Evolutionary conservation across 2,888 invertebrate species (phyloP), one percentile per base, ranked within the genome.

Genomic region (Drosophila yooni): DNA sequence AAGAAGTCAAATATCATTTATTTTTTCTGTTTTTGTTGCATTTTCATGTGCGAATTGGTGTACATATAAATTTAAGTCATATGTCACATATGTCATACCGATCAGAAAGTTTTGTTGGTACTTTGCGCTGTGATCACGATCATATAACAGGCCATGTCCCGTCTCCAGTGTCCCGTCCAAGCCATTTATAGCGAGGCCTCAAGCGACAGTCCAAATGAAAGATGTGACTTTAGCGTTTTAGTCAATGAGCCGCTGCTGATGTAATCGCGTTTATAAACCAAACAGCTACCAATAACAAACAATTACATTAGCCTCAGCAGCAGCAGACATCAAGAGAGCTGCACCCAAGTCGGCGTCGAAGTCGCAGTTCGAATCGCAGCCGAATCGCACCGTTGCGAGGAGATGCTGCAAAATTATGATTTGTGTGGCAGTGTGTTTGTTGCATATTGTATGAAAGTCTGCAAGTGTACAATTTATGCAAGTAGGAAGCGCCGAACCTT

Each of bases 251-350:
- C 54, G 64, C 21, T 50, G 85, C 85, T 84, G 86, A 89, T 90
- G 84, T 85, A 84, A 84, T 84, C 76, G 80, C 74, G 71, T 67
- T 74, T 69, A 82, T 82, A 88, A 88, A 65, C 57, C 88, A 74
- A 85, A 69, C 74, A 85, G 70, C 61, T 68, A 58, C 63, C 82
- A 79, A 79, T 79, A 77, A 68, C 75, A 88, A 85, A 89, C 84
- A 85, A 88, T 85, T 89, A 88, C 77, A 68, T 63, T 43, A 61
- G 65, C 53, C 62, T 10, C 31, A 38, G 38, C 69, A 79, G 40
- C 61, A 48, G 50, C 67, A 53, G 59, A 63, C 34, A 38, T 31
- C 75, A 64, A 21, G 64, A 46, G 56, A 56, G 61, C 69, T 80
- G 77, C 77, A 77, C 76, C 70, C 76, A 63, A 71, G 71, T 59